Conservation (phyloP, 1,140 invertebrate species). For the Anastrepha obliqua region DNA sequence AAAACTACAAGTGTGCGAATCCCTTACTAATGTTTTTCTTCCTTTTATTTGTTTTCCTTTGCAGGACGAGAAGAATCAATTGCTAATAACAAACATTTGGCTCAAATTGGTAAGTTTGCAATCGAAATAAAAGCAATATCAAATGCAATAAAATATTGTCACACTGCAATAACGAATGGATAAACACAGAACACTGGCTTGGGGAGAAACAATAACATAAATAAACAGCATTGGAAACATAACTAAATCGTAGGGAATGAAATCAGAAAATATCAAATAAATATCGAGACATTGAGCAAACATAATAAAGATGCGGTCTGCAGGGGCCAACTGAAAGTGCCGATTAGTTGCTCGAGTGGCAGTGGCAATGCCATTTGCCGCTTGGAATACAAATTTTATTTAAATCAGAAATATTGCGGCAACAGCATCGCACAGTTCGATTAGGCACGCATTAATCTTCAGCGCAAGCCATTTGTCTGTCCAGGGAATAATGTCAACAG, state of each 20-base stretch:
- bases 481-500: conserved; percentile 19
- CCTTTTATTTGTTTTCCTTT: conserved; percentile 70
- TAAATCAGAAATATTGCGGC: background rate
- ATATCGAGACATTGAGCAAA: background rate
- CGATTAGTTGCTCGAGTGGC: background rate
- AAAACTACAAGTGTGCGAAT: background rate
- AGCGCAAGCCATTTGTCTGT: background rate
- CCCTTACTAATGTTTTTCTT: background rate
- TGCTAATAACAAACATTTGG: conserved; percentile 94
- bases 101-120: conserved; percentile 77
- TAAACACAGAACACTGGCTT: background rate
- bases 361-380: background rate
- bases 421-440: background rate
- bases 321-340: background rate
- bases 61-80: conserved; percentile 86
- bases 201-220: background rate
- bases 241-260: background rate
- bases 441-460: conserved; percentile 44
- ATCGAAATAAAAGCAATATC: background rate
- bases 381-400: background rate
- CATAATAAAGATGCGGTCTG: background rate
- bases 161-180: background rate
- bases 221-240: background rate
- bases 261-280: conserved; percentile 20
- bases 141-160: conserved; percentile 14